Evolutionary conservation across 1,140 invertebrate genomes (phyloP), one percentile per base, ranked within the genome.

Genomic region (Drosophila santomea): DNA sequence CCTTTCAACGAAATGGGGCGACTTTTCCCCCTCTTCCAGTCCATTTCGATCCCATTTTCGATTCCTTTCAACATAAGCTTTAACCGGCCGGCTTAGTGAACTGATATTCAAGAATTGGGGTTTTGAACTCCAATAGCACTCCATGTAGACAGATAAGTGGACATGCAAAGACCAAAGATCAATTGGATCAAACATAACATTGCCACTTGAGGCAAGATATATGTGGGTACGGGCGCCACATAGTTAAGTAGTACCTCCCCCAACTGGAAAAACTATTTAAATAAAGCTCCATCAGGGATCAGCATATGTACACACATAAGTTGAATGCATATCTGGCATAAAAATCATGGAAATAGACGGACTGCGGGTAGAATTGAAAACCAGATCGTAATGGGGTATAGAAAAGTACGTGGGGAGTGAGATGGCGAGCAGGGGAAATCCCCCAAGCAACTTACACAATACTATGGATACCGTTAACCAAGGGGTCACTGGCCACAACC

Each of bases 401-500:
- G 38, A 39, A 39, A 39, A 39, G 1, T 32, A 14, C 11, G 4
- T 14, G 36, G 3, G 39, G 28, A 61, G 56, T 12, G 14, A 56
- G 23, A 25, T 25, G 23, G 23, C 3, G 4, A 25, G 25, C 25
- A 25, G 48, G 41, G 20, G 39, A 52, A 68, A 54, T 39, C 36
- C 56, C 25, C 63, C 17, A 45, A 51, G 55, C 54, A 75, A 78
- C 83, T 88, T 88, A 89, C 76, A 63, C 77, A 80, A 80, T 88
- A 88, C 83, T 88, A 88, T 80, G 84, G 83, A 89, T 88, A 88
- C 84, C 83, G 83, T 83, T 88, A 88, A 64, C 77, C 75, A 50
- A 47, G 48, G 72, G 83, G 83, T 88, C 84, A 88, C 66, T 88
- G 83, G 84, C 83, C 83, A 69, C 57, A 74, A 52, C 69, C 32